These are phyloP conservation scores for Seriola dumerili DNA, from an alignment of 2,113 vertebrate species.

Conservation along the genomic window DNA sequence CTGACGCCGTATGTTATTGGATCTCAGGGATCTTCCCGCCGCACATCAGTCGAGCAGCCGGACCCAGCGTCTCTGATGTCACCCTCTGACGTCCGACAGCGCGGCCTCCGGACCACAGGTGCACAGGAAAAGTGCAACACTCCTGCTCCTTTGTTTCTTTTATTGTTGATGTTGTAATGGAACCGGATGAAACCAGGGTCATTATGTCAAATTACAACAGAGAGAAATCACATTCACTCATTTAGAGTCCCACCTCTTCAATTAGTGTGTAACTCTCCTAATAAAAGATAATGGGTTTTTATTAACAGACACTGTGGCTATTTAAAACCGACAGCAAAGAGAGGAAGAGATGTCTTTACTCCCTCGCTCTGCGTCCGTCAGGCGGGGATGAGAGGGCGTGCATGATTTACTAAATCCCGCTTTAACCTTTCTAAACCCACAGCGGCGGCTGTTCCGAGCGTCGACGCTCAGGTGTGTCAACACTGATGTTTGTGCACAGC, in stretches of 20 bases:
- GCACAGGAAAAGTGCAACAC: not conserved
- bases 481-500: not conserved
- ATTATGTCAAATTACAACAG: slow-evolving; percentile 30
- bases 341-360: slow-evolving; percentile 10
- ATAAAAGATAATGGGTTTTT: slow-evolving; percentile 27
- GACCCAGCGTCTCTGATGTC: slow-evolving; percentile 23
- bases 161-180: not conserved
- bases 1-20: slow-evolving; percentile 53
- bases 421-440: slow-evolving; percentile 22
- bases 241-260: slow-evolving; percentile 10
- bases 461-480: not conserved
- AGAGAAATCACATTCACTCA: slow-evolving; percentile 15
- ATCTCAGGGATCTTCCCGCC: slow-evolving; percentile 37
- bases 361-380: slow-evolving; percentile 13
- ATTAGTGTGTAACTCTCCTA: slow-evolving; percentile 6
- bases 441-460: slow-evolving; percentile 21
- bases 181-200: slow-evolving; percentile 13
- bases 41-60: slow-evolving; percentile 58
- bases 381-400: slow-evolving; percentile 7
- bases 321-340: slow-evolving; percentile 33
- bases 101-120: not conserved
- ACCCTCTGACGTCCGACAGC: slow-evolving; percentile 9
- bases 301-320: slow-evolving; percentile 15
- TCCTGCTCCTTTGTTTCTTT: not conserved
- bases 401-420: slow-evolving; percentile 41